Percentiles rank a stretch among this genome's conserved stretches.
These are phyloP conservation scores for Cloeon dipterum DNA, from an alignment of 2,888 invertebrate genomes.

Conservation along the genomic window DNA sequence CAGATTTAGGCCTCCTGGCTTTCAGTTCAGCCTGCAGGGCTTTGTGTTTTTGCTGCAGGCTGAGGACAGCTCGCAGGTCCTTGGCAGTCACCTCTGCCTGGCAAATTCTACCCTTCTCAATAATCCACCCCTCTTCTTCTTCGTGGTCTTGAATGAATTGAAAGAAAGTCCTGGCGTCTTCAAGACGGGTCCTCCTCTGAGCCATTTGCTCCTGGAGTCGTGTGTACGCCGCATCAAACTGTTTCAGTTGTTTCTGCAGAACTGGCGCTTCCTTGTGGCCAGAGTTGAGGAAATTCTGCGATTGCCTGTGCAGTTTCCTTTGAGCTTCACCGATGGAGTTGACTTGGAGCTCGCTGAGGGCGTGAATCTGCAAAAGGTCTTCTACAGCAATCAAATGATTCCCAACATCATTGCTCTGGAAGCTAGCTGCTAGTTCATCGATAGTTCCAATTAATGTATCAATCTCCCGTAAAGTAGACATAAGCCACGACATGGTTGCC, in stretches of 20 bases:
- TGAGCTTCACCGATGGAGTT: constrained; percentile 72
- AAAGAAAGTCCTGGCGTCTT: constrained; percentile 81
- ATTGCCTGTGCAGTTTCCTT: constrained; percentile 47
- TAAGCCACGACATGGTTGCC: constrained; percentile 56
- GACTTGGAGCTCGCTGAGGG: constrained; percentile 75
- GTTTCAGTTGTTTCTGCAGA: constrained; percentile 45
- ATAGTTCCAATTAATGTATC: constrained; percentile 71
- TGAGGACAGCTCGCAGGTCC: constrained; percentile 73
- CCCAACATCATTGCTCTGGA: constrained; percentile 70
- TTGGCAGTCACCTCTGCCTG: constrained; percentile 83
- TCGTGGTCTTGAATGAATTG: constrained; percentile 94
- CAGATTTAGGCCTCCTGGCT: constrained; percentile 42
- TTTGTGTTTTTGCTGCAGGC: constrained; percentile 81
- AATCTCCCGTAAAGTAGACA: constrained; percentile 75
- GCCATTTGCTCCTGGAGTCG: constrained; percentile 45
- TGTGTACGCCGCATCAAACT: constrained; percentile 54
- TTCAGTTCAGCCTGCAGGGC: constrained; percentile 65
- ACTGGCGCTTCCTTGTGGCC: constrained; percentile 31
- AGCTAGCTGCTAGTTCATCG: constrained; percentile 54
- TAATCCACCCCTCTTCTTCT: constrained; percentile 92
- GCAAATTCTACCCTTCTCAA: constrained; percentile 84
- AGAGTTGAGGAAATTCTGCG: constrained; percentile 28
- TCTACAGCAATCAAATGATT: constrained; percentile 88
- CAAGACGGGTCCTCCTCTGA: constrained; percentile 57
- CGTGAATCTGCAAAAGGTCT: constrained; percentile 83